Evolutionary conservation across 2,113 vertebrate genomes (phyloP).

Genomic region (Lates calcarifer): DNA sequence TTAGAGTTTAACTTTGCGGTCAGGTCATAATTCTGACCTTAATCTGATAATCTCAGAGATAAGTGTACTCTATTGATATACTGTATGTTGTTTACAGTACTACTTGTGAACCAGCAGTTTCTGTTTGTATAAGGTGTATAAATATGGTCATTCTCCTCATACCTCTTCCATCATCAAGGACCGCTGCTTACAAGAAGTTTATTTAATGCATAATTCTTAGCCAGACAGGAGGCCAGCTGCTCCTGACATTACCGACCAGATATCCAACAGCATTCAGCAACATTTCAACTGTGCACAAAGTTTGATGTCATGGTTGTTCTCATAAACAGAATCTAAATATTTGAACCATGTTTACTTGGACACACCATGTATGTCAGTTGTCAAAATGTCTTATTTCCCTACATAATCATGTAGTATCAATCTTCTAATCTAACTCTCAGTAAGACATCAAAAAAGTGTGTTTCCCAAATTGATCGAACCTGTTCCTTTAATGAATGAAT

Average conservation of each 20-base stretch:
- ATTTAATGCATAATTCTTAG: not conserved
- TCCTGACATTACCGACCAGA: not conserved
- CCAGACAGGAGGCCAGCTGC: constrained; percentile 5
- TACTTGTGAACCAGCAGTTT: not conserved
- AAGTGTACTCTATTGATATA: not conserved
- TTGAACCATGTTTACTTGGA: not conserved
- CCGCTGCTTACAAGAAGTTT: not conserved
- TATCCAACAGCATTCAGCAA: not conserved
- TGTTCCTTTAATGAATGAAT: not conserved
- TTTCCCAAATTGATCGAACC: not conserved
- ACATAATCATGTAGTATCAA: not conserved
- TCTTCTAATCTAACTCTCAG: not conserved
- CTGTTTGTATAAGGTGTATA: not conserved
- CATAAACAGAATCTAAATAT: not conserved
- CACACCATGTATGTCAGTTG: not conserved
- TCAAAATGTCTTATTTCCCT: not conserved
- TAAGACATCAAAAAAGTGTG: not conserved
- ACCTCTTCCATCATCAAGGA: not conserved
- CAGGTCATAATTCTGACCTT: not conserved
- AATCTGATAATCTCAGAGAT: not conserved
- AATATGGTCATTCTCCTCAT: not conserved
- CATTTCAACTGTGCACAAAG: not conserved
- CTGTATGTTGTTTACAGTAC: not conserved
- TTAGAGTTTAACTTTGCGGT: not conserved
- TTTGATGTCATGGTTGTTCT: not conserved